Conservation (phyloP, 2,113 vertebrate species). For the Thamnophis sirtalis region DNA sequence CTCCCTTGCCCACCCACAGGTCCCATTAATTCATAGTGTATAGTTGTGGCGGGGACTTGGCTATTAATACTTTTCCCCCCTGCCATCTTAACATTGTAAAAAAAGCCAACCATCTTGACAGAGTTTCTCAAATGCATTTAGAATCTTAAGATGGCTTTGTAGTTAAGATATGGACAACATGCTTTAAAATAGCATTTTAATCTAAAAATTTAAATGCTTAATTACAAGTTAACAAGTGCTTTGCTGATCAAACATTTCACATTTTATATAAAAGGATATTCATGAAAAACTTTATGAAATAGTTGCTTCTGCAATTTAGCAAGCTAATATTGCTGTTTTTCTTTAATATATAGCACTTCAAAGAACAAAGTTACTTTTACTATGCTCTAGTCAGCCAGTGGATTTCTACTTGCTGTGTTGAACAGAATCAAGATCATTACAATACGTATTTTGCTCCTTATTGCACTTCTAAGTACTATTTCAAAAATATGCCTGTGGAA, state of each 20-base stretch:
- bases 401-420: background rate
- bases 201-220: background rate
- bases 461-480: background rate
- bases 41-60: background rate
- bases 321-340: background rate
- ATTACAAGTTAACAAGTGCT: constrained; percentile 15
- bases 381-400: background rate
- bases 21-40: background rate
- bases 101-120: background rate
- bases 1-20: background rate
- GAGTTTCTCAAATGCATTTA: background rate
- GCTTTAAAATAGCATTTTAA: background rate
- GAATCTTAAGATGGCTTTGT: background rate
- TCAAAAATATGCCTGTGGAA: background rate
- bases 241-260: constrained; percentile 14
- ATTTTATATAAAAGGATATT: constrained; percentile 15
- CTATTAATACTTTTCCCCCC: background rate
- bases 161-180: background rate
- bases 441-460: constrained; percentile 23
- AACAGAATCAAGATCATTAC: background rate
- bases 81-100: background rate
- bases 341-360: background rate
- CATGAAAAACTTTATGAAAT: background rate
- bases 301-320: background rate
- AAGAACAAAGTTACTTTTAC: background rate